phyloP scores from a whole-genome alignment of 2,888 invertebrate genomes.

The Cephonodes hylas region DNA sequence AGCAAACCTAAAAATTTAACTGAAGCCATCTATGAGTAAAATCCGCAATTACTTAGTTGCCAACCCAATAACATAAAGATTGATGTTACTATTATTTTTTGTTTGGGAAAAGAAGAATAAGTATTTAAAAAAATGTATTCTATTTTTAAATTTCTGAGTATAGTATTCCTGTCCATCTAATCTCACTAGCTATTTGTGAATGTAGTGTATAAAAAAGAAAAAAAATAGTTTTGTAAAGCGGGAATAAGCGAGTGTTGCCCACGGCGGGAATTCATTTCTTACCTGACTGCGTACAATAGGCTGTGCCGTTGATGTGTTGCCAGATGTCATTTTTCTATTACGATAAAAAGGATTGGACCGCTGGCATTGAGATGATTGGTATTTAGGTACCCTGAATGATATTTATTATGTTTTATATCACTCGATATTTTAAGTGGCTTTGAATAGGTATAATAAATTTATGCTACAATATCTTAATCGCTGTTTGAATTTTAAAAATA shows the following conservation, averaged over 20 bases:
- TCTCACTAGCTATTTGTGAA: background rate
- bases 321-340: slow-evolving; percentile 5
- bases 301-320: background rate
- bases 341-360: background rate
- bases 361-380: background rate
- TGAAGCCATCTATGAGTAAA: too few species aligned
- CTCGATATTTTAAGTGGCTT: background rate
- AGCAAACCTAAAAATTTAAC: too few species aligned
- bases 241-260: slow-evolving; percentile 4
- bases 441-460: background rate
- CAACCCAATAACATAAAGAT: too few species aligned
- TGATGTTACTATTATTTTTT: too few species aligned
- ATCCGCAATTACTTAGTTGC: too few species aligned
- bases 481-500: too few species aligned
- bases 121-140: background rate
- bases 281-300: slow-evolving; percentile 11
- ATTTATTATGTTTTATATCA: background rate
- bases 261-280: slow-evolving; percentile 10
- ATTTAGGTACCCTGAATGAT: background rate
- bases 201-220: background rate
- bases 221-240: background rate
- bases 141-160: background rate
- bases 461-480: too few species aligned
- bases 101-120: too few species aligned
- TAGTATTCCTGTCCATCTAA: background rate